Conservation (phyloP, 2,113 vertebrate species). For the Scytalopus superciliaris region DNA sequence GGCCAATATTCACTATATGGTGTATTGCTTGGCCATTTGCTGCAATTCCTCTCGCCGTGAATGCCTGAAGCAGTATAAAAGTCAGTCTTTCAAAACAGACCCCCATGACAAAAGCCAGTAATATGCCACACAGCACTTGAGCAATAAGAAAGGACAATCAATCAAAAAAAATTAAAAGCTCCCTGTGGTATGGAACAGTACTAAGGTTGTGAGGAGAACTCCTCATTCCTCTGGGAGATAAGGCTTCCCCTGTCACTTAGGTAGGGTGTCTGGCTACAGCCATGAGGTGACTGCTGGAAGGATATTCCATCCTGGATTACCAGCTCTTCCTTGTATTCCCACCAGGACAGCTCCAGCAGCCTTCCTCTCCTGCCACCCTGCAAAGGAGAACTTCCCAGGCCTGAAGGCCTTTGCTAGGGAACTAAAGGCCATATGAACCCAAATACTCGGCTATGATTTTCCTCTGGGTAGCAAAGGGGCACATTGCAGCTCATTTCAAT, state of each 20-base stretch:
- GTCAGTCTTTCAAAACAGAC: slow-evolving; percentile 54
- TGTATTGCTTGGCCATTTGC: neutral
- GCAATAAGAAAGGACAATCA: slow-evolving; percentile 36
- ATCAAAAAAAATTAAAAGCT: slow-evolving; percentile 50
- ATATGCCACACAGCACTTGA: slow-evolving; percentile 39
- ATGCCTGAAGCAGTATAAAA: slow-evolving; percentile 10
- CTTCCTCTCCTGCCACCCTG: neutral
- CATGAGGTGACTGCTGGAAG: neutral
- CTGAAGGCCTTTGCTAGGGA: neutral
- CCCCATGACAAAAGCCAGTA: slow-evolving; percentile 53
- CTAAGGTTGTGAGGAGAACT: slow-evolving; percentile 5
- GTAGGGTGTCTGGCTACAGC: neutral
- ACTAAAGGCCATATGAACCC: neutral
- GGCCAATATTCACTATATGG: neutral
- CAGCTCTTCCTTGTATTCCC: neutral
- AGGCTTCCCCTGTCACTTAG: neutral
- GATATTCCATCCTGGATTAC: neutral
- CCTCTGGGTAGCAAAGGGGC: neutral
- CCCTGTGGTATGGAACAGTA: neutral
- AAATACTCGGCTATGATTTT: neutral
- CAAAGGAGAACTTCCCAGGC: neutral
- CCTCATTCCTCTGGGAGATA: neutral
- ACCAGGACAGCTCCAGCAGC: neutral
- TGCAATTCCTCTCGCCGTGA: neutral
- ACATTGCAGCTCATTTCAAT: neutral